Conservation (phyloP, 2,797 vertebrate species). For the Poecilia picta region DNA sequence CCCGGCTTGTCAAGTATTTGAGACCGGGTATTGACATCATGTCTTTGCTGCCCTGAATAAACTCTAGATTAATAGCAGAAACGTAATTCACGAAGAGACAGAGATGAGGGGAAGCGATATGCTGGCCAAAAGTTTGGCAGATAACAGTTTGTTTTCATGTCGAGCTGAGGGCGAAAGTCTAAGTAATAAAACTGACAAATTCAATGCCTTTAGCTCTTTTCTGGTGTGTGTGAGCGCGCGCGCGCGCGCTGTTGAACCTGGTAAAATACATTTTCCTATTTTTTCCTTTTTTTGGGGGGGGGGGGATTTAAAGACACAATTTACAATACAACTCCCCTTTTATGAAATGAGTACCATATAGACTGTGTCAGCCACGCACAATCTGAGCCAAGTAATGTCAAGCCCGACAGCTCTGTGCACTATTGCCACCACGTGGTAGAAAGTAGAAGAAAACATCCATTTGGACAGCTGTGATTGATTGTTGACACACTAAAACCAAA, state of each 20-base stretch:
- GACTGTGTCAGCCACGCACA: slow-evolving; percentile 42
- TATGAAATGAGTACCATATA: slow-evolving; percentile 29
- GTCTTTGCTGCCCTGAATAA: slow-evolving; percentile 33
- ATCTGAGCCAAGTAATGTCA: slow-evolving; percentile 16
- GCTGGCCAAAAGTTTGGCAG: neutral
- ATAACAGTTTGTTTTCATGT: neutral
- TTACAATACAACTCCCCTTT: slow-evolving; percentile 14
- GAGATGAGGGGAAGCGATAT: neutral
- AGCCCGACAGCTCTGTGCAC: slow-evolving; percentile 63
- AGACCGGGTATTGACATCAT: slow-evolving; percentile 63
- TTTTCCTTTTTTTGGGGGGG: too few relatives aligned
- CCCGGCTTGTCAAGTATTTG: slow-evolving; percentile 65
- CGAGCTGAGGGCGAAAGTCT: neutral
- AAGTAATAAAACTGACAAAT: neutral
- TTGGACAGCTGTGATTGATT: slow-evolving; percentile 61
- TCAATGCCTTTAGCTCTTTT: neutral
- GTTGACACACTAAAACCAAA: slow-evolving; percentile 55
- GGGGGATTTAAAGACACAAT: neutral
- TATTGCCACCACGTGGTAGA: slow-evolving; percentile 77
- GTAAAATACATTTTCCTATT: neutral
- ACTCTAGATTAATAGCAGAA: slow-evolving; percentile 11
- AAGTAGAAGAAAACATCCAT: slow-evolving; percentile 26
- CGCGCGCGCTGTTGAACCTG: neutral
- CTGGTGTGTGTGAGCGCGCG: too few relatives aligned
- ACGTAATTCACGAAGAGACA: neutral